Base-by-base conservation (phyloP, 1,140 invertebrate species). In the Scaptodrosophila lebanonensis region DNA sequence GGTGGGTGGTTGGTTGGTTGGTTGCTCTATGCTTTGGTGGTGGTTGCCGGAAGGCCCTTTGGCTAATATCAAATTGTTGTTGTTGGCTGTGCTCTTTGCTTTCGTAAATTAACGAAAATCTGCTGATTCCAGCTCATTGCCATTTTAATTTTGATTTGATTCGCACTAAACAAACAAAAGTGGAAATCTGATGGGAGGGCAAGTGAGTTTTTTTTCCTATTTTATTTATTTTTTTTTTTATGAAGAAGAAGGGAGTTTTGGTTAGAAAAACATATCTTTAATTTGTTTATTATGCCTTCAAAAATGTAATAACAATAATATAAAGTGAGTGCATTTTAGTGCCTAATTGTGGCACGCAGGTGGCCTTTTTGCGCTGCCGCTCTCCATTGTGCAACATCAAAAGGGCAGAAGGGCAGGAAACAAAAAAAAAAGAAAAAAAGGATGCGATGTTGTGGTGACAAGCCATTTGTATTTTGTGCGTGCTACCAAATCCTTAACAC, bases 71-170 rank as follows among this genome's bases (percentile, higher is more conserved):
- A 22, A 25, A 17, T 47, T 66, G 72, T 63, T 58, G 42, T 45
- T 62, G 29, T 54, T 45, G 22, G 27, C 40, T 29, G n/a, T 25
- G 8, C 48, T 60, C 42, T 35, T 48, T 42, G 27, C 9, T 47
- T 54, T 39, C 15, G 27, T 32, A 83, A 76, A 76, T 83, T 84
- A 82, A 84, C 60, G 59, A 69, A 85, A 85, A 85, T 85, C 83
- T 85, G 83, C 83, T 85, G 83, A 85, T 85, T 85, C 83, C 83
- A 85, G 70, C 73, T 85, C 83, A 85, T 85, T 85, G 83, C 83
- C 83, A 71, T 85, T 85, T 85, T 83, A 71, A 83, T 75, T 85
- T n/a, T 84, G 63, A 85, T 84, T 84, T 84, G 63, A 56, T 62
- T 73, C 52, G 62, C 44, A 68, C 64, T 84, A 79, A 79, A 71